These are phyloP conservation scores for Nothoprocta pentlandii DNA, from an alignment of 2,113 vertebrate genomes.

Conservation along the genomic window DNA sequence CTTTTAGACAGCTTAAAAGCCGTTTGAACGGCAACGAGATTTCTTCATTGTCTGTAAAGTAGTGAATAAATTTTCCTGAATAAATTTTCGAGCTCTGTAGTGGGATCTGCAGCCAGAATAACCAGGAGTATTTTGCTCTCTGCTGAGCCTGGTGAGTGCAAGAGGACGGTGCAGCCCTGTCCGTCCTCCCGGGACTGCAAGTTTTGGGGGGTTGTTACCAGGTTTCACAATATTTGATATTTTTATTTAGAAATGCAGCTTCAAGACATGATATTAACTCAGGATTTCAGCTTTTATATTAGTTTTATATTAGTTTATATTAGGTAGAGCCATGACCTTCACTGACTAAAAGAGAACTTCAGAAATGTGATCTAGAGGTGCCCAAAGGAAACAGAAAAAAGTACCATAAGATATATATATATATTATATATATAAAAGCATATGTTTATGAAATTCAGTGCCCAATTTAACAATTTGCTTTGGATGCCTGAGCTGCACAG, in stretches of 20 bases:
- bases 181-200: not conserved
- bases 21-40: not conserved
- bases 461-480: not conserved
- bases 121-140: fast-evolving
- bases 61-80: not conserved
- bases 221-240: not conserved
- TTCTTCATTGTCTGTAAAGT: not conserved
- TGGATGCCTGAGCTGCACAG: not conserved
- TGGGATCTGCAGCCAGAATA: not conserved
- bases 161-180: fast-evolving
- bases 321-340: fast-evolving
- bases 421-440: not conserved
- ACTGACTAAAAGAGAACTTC: not conserved
- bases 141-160: not conserved
- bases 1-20: not conserved
- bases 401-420: fast-evolving
- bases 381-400: fast-evolving
- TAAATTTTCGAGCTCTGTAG: fast-evolving
- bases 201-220: fast-evolving
- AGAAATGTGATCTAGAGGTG: fast-evolving
- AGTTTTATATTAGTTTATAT: too few species aligned
- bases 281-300: not conserved
- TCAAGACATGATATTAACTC: not conserved
- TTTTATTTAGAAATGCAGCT: not conserved
- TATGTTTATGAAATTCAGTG: not conserved